Percentiles rank a stretch among this genome's conserved stretches.
These are phyloP conservation scores for Gymnopithys bicolor DNA, from an alignment of 2,797 vertebrate species.

Conservation along the genomic window DNA sequence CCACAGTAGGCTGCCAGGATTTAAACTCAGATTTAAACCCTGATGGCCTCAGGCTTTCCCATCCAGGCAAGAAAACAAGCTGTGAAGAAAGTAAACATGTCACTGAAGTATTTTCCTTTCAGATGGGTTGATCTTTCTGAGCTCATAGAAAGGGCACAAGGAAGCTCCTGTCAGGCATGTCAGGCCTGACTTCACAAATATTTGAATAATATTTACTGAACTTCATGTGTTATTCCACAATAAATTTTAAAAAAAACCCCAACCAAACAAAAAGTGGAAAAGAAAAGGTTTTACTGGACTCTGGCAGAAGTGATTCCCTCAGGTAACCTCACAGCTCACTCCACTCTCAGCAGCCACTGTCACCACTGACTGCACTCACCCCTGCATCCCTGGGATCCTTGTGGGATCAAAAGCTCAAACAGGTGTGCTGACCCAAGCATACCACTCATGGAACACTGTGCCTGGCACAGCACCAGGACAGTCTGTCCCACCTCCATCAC, in stretches of 20 bases:
- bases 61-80: conserved; percentile 39
- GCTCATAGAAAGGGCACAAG: not conserved
- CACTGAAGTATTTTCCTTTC: conserved; percentile 47
- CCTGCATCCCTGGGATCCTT: accelerated
- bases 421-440: not conserved
- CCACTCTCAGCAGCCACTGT: accelerated
- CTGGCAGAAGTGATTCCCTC: not conserved
- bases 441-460: not conserved
- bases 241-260: not conserved
- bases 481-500: not conserved
- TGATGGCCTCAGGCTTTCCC: conserved; percentile 29
- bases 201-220: not conserved
- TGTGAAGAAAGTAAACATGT: conserved; percentile 45
- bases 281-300: not conserved
- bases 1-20: not conserved
- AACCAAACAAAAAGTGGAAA: accelerated
- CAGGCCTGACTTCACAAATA: conserved; percentile 20
- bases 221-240: not conserved
- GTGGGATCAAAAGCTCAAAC: not conserved
- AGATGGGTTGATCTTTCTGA: not conserved
- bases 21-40: not conserved
- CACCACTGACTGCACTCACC: not conserved
- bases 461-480: not conserved
- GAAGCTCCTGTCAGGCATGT: not conserved
- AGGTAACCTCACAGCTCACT: not conserved